phyloP scores from a whole-genome alignment of 1,140 invertebrate genomes.

The Rhopalosiphum maidis region DNA sequence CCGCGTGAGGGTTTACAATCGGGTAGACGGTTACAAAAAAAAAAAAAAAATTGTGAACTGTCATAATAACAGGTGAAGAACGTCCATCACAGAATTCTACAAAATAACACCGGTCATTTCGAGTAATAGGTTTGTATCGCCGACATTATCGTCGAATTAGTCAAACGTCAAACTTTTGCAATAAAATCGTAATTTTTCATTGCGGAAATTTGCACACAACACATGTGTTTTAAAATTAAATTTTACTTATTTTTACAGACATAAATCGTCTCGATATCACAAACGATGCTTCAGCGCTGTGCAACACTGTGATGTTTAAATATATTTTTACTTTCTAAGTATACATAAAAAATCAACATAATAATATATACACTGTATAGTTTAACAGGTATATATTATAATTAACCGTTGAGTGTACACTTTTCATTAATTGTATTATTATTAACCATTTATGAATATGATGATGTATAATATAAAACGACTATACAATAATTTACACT shows the following conservation, averaged over 20 bases:
- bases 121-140: neutral
- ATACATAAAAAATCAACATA: too few species aligned
- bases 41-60: too few species aligned
- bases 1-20: too few species aligned
- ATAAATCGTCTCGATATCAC: neutral
- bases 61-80: neutral
- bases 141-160: neutral
- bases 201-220: neutral
- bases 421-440: neutral
- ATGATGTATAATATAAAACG: neutral
- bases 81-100: neutral
- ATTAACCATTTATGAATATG: neutral
- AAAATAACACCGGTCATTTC: neutral
- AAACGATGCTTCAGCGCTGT: neutral
- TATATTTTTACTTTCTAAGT: neutral
- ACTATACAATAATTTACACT: neutral
- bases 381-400: neutral
- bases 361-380: too few species aligned
- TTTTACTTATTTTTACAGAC: neutral
- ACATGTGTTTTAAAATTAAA: neutral
- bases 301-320: neutral
- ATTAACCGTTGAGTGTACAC: neutral
- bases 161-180: neutral
- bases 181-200: constrained; percentile 8
- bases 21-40: neutral